These are phyloP conservation scores for Macrosteles quadrilineatus DNA, from an alignment of 1,140 invertebrate species.

Conservation along the genomic window DNA sequence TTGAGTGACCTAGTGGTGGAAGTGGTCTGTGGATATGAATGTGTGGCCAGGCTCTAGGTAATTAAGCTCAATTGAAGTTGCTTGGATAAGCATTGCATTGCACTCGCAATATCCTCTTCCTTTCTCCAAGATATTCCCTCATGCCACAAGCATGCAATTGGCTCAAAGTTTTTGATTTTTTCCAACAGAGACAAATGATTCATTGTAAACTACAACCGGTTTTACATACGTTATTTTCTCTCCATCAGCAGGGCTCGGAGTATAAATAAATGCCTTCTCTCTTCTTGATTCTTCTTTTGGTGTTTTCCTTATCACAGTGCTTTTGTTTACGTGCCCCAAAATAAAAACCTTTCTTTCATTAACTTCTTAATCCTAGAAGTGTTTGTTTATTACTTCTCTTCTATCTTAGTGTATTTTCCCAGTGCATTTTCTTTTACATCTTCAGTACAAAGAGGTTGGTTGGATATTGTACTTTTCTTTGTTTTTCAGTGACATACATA, in stretches of 20 bases:
- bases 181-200: conserved; percentile 28
- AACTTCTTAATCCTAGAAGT: neutral
- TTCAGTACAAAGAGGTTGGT: conserved; percentile 7
- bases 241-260: neutral
- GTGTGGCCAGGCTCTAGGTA: conserved; percentile 44
- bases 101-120: conserved; percentile 36
- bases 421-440: conserved; percentile 22
- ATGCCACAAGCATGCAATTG: conserved; percentile 27
- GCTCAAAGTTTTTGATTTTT: conserved; percentile 15
- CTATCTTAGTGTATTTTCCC: conserved; percentile 16
- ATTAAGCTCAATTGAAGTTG: conserved; percentile 29
- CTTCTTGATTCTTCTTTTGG: neutral
- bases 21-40: conserved; percentile 45
- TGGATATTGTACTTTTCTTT: conserved; percentile 15
- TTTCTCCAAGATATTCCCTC: conserved; percentile 40
- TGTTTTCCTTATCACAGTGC: neutral
- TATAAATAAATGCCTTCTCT: conserved; percentile 27
- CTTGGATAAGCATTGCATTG: conserved; percentile 41
- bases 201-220: no score
- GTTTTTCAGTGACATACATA: no score
- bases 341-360: neutral
- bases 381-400: conserved; percentile 4
- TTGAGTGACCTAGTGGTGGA: conserved; percentile 43
- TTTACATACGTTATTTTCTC: conserved; percentile 26
- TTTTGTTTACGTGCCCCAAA: neutral